Conservation (phyloP, 2,797 vertebrate species). For the Coranthus polyacanthus region DNA sequence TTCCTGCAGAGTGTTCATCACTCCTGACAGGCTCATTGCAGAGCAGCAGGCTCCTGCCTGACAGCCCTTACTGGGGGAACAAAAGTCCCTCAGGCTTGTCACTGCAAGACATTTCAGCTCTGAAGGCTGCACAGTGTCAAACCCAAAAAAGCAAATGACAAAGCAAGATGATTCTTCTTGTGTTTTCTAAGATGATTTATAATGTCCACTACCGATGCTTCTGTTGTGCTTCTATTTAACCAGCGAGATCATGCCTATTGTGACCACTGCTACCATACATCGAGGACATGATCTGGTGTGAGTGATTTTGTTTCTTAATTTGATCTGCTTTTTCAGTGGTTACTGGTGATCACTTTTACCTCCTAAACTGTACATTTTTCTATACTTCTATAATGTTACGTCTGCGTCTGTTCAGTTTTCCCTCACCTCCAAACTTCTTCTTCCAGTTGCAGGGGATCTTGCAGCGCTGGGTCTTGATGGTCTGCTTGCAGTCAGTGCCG, state of each 20-base stretch:
- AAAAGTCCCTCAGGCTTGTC: constrained; percentile 61
- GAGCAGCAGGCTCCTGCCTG: constrained; percentile 62
- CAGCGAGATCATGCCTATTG: constrained; percentile 47
- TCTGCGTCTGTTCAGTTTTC: not conserved
- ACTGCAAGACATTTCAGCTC: constrained; percentile 56
- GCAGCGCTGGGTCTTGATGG: constrained; percentile 97
- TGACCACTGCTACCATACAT: constrained; percentile 47
- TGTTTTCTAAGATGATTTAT: constrained; percentile 49
- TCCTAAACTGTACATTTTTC: no score
- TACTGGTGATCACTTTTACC: no score
- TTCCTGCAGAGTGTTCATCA: constrained; percentile 68
- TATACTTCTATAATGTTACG: no score
- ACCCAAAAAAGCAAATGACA: constrained; percentile 56
- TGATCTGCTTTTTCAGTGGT: not conserved
- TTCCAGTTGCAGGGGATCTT: constrained; percentile 99
- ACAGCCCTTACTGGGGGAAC: constrained; percentile 64
- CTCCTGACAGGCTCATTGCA: constrained; percentile 65
- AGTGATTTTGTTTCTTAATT: not conserved
- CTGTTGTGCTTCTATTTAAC: constrained; percentile 61
- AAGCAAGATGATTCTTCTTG: constrained; percentile 49
- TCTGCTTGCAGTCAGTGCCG: constrained; percentile 94
- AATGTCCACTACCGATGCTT: constrained; percentile 49
- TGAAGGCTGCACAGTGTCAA: constrained; percentile 43
- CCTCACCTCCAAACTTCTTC: constrained; percentile 96
- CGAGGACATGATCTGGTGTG: constrained; percentile 15